These are phyloP conservation scores for Temnopleurus reevesii DNA, from an alignment of 53 echinoderm and acorn worm species.

Conservation along the genomic window DNA sequence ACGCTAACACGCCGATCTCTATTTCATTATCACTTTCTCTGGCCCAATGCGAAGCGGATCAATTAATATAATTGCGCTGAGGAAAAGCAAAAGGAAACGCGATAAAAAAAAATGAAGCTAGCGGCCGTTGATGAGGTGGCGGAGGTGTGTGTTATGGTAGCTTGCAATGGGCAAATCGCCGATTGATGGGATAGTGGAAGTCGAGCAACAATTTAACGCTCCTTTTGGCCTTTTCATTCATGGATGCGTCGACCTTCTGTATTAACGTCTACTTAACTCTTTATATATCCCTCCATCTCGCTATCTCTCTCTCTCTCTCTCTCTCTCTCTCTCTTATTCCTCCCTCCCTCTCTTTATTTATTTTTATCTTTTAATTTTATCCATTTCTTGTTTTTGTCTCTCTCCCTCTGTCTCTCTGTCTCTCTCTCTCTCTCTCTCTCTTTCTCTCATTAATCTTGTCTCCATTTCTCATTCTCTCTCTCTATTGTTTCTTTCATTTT, in stretches of 20 bases:
- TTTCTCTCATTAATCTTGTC: too few relatives aligned
- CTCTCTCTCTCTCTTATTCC: background rate
- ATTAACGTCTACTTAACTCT: background rate
- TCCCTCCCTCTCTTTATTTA: background rate
- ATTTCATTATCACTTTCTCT: slow-evolving; percentile 47
- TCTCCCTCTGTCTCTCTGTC: too few relatives aligned
- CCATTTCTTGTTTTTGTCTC: background rate
- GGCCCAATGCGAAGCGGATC: slow-evolving; percentile 4
- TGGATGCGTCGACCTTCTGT: slow-evolving; percentile 33
- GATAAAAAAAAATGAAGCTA: background rate
- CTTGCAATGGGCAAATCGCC: slow-evolving; percentile 10
- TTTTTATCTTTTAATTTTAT: background rate
- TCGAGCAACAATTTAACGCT: slow-evolving; percentile 50
- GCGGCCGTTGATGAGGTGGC: background rate
- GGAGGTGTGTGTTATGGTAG: slow-evolving; percentile 31
- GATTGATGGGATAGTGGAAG: slow-evolving; percentile 1
- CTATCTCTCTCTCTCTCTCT: background rate
- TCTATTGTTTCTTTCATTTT: too few relatives aligned
- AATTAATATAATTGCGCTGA: slow-evolving; percentile 59
- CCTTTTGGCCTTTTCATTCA: slow-evolving; percentile 45
- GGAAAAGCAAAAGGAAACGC: background rate
- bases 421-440: too few relatives aligned
- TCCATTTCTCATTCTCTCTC: too few relatives aligned
- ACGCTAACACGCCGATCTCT: slow-evolving; percentile 50
- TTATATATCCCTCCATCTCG: background rate